Evolutionary conservation across 2,113 vertebrate genomes (phyloP).

Genomic region (Triplophysa siluroides): DNA sequence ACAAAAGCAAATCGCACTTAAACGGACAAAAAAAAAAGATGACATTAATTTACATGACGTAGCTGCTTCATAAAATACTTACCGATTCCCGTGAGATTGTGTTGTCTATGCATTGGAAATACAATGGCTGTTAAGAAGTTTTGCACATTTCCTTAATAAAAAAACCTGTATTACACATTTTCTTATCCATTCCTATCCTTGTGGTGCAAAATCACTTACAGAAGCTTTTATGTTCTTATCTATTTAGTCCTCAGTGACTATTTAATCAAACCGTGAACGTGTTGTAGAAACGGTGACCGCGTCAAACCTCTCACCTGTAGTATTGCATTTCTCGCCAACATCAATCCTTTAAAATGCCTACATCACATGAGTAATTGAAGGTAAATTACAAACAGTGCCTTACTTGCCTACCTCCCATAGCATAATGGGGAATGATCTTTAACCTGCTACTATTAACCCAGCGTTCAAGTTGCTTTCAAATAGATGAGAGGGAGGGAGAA

Average conservation of each 20-base stretch:
- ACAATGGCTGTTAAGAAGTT: no score
- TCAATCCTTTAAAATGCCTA: constrained; percentile 33
- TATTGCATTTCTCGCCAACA: not conserved
- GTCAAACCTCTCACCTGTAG: constrained; percentile 27
- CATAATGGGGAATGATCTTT: constrained; percentile 46
- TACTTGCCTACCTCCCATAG: constrained; percentile 36
- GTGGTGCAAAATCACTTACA: no score
- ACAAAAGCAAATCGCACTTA: no score
- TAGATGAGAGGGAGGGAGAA: constrained; percentile 26
- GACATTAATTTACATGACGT: no score
- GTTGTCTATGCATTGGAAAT: no score
- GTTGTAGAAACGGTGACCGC: constrained; percentile 3
- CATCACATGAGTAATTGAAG: constrained; percentile 28
- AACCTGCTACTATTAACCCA: constrained; percentile 44
- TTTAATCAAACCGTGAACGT: constrained; percentile 1
- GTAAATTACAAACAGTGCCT: constrained; percentile 43
- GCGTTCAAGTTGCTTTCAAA: constrained; percentile 39
- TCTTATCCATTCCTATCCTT: no score
- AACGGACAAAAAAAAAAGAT: no score
- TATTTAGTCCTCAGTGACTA: not conserved
- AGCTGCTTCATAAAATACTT: no score
- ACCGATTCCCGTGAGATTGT: no score
- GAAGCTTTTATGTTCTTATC: no score
- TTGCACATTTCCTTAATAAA: no score
- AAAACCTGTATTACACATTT: no score